Evolutionary conservation across 2,888 invertebrate genomes (phyloP).

Genomic region (Mactromeris polynyma): DNA sequence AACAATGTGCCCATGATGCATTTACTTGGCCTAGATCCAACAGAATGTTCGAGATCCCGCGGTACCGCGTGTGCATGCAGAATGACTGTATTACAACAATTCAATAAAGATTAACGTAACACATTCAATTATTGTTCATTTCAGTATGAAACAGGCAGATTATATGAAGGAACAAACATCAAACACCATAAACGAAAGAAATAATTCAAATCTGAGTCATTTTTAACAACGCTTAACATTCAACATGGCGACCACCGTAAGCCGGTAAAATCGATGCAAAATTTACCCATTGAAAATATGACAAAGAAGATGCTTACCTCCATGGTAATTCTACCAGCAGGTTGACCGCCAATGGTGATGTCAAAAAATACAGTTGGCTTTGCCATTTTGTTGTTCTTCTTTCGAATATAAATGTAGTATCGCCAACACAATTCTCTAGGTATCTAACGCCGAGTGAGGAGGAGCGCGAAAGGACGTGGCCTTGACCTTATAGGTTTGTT

Average conservation of each 20-base stretch:
- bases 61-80: too few relatives aligned
- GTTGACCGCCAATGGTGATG: slow-evolving; percentile 41
- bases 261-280: slow-evolving; percentile 29
- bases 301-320: slow-evolving; percentile 41
- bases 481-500: not conserved
- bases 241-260: slow-evolving; percentile 25
- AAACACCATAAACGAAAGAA: not conserved
- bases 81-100: too few relatives aligned
- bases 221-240: too few relatives aligned
- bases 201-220: too few relatives aligned
- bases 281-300: not conserved
- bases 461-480: slow-evolving; percentile 40
- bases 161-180: too few relatives aligned
- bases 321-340: slow-evolving; percentile 58
- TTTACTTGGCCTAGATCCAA: too few relatives aligned
- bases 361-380: slow-evolving; percentile 49
- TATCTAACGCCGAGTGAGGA: not conserved
- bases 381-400: slow-evolving; percentile 29
- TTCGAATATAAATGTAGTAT: not conserved
- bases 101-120: too few relatives aligned
- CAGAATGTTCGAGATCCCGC: too few relatives aligned
- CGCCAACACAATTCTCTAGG: not conserved
- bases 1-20: too few relatives aligned
- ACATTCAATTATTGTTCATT: too few relatives aligned
- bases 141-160: too few relatives aligned